Base-by-base conservation (phyloP, 2,797 vertebrate species). In the Pangasius djambal region DNA sequence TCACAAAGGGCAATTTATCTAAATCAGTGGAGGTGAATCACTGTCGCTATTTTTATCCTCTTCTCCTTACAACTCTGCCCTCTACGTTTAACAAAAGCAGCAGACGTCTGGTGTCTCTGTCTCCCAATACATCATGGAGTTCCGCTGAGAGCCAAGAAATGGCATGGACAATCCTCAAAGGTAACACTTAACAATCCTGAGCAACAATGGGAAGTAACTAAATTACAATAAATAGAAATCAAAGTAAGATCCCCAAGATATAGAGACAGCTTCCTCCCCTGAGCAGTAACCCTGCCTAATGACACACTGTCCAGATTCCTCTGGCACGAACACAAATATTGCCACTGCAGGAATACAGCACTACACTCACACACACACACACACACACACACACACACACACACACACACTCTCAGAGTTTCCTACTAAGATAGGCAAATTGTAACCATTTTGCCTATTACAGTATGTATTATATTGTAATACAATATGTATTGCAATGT, bases 1-100 rank as follows among this genome's bases (percentile, higher is more conserved):
- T 92, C 83, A 89, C 78, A 72, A 94, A 91, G 44, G 94, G 91
- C 86, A 91, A 92, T 87, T 94, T 72, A 57, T 89, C 88, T 88
- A 83, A 91, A 90, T 93, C 87, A 52, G 92, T 63, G 52, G 25
- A 93, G 87, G 13, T 86, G 2, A 90, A 91, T 86, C 89, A 77
- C 87, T 88, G 48, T 31, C 81, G 88, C 55, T 91, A 90, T 92
- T 77, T 89, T 70, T 86, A 83, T 34, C 83, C 74, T 69, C 85
- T 61, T 83, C 72, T 78, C 75, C 75, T 72, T 78, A 92, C 40
- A 86, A 31, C 77, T 87, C 57, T 91, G 85, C 89, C 86, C 88
- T 70, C 83, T 50, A 89, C 74, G 88, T 93, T 89, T 88, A 89
- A 89, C 83, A 90, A 90, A 90, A 91, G 90, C 78, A 87, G 90